Conservation (phyloP, 1,140 invertebrate species). For the Zaprionus africanus region DNA sequence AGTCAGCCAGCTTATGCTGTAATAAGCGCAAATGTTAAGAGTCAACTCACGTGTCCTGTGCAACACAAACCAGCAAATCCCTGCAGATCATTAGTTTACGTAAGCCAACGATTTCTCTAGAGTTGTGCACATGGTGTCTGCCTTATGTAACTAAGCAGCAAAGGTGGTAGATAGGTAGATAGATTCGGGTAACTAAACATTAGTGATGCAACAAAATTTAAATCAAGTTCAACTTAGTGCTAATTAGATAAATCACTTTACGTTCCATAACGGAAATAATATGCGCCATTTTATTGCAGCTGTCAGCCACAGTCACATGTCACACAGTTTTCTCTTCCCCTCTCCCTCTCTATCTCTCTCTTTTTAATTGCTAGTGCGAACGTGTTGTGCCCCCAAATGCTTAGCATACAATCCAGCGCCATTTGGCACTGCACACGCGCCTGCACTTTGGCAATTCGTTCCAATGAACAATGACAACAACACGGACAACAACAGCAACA, state of each 20-base stretch:
- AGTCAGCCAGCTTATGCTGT: slow-evolving; percentile 28
- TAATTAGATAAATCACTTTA: neutral
- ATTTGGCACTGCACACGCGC: slow-evolving; percentile 44
- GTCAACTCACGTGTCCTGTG: slow-evolving; percentile 14
- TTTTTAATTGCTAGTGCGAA: slow-evolving; percentile 18
- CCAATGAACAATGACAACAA: slow-evolving; percentile 16
- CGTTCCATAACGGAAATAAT: neutral
- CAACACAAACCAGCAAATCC: neutral
- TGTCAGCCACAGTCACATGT: neutral
- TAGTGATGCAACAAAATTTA: too few species aligned
- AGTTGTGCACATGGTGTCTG: neutral
- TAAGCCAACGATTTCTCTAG: neutral
- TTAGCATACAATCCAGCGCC: slow-evolving; percentile 51
- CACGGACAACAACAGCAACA: slow-evolving; percentile 6
- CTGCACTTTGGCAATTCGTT: slow-evolving; percentile 52
- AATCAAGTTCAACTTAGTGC: neutral
- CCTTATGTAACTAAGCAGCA: neutral
- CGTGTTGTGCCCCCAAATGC: slow-evolving; percentile 25
- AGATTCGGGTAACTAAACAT: too few species aligned
- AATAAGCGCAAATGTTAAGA: slow-evolving; percentile 22
- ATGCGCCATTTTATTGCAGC: neutral
- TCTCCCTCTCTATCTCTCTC: neutral
- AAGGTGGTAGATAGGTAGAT: neutral
- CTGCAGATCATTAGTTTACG: slow-evolving; percentile 15
- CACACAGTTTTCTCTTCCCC: neutral